Percentiles rank a stretch among this genome's conserved stretches.
phyloP scores from a whole-genome alignment of 2,113 vertebrate species.

The Mixornis gularis region DNA sequence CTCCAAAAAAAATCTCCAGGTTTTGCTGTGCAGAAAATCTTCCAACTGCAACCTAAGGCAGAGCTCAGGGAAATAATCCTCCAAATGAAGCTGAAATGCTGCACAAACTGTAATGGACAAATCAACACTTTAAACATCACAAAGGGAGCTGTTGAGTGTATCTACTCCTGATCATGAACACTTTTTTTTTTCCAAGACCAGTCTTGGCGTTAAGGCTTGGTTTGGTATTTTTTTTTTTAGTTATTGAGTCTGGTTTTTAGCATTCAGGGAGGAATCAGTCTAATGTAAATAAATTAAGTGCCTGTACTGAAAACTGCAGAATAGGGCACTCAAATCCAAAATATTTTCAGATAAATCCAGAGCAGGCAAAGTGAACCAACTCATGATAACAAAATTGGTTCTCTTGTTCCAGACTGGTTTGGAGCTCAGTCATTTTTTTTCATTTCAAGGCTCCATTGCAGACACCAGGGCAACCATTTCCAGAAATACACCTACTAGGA shows the following conservation, averaged over 20 bases:
- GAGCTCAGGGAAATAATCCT: background rate
- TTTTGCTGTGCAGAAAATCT: background rate
- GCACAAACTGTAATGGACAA: background rate
- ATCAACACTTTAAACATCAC: background rate
- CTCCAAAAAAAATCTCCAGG: background rate
- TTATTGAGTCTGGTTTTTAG: background rate
- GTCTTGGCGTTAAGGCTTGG: background rate
- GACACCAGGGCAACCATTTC: background rate
- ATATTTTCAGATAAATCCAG: background rate
- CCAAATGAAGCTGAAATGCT: background rate
- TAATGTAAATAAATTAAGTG: background rate
- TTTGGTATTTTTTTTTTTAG: background rate
- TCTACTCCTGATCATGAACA: background rate
- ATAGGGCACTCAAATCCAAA: background rate
- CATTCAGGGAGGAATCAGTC: background rate
- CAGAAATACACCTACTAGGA: background rate
- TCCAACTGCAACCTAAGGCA: background rate
- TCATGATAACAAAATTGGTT: background rate
- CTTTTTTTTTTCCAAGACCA: background rate
- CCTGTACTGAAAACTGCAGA: background rate
- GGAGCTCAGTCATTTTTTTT: background rate
- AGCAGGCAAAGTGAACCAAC: background rate
- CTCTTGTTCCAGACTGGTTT: background rate
- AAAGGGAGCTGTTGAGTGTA: background rate
- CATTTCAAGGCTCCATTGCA: background rate